Percentiles rank a stretch among this genome's conserved stretches.
Conservation (phyloP, 2,797 vertebrate genomes). For the Enoplosus armatus region DNA sequence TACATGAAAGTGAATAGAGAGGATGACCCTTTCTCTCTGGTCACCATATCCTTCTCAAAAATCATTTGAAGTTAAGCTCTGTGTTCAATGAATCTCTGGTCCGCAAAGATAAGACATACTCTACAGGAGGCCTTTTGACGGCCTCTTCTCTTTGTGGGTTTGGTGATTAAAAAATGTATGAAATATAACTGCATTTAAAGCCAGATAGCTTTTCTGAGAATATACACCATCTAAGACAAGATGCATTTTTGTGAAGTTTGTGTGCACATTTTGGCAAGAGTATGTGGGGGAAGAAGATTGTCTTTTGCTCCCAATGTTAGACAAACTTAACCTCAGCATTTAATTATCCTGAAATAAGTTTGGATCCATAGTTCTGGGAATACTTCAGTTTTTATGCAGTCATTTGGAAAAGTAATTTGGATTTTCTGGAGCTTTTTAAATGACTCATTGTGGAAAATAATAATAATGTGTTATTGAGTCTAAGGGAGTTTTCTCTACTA, state of each 20-base stretch:
- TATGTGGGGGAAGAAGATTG: neutral
- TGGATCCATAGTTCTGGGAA: neutral
- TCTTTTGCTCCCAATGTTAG: neutral
- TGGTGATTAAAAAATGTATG: slow-evolving; percentile 33
- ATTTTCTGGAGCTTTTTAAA: slow-evolving; percentile 21
- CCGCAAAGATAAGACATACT: slow-evolving; percentile 60
- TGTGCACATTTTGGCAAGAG: neutral
- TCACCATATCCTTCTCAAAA: slow-evolving; percentile 50
- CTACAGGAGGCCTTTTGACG: slow-evolving; percentile 31
- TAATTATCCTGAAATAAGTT: slow-evolving; percentile 7
- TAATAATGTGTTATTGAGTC: neutral
- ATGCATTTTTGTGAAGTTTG: slow-evolving; percentile 19
- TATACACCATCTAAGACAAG: neutral
- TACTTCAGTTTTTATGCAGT: neutral
- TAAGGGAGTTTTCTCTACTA: slow-evolving; percentile 2
- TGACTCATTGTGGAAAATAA: neutral
- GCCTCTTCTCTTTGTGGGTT: slow-evolving; percentile 24
- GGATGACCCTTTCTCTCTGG: slow-evolving; percentile 49
- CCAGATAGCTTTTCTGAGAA: slow-evolving; percentile 16
- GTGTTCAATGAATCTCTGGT: slow-evolving; percentile 53
- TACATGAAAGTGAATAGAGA: slow-evolving; percentile 65
- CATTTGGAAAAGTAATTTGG: slow-evolving; percentile 2
- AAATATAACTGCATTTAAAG: slow-evolving; percentile 12
- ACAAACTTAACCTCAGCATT: neutral
- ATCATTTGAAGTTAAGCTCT: slow-evolving; percentile 59